Evolutionary conservation across 2,888 invertebrate genomes (phyloP), one percentile per base, ranked within the genome.

Genomic region (Mactromeris polynyma): DNA sequence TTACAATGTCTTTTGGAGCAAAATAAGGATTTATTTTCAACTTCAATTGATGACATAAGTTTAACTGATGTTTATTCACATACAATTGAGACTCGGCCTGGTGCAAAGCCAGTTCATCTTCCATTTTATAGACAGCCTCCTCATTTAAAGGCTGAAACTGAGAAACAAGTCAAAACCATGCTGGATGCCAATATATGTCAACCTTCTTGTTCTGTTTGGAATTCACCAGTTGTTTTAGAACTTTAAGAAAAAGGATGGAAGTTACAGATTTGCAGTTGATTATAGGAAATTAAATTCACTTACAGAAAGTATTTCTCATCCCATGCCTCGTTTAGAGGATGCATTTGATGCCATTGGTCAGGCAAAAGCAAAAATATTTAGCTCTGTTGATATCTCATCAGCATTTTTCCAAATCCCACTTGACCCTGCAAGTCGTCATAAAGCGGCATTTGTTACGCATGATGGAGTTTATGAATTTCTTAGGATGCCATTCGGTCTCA

Each of bases 21-120:
- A 73, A 83, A 83, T 69, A 83, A 40, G 26, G 83, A 83, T 77
- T n/a, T 83, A 33, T 77, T 83, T 36, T 83, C 83, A 31, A 83
- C 83, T 46, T 83, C 42, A 38, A 36, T 86, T 33, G 26, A 19
- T 26, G 51, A 81, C 46, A 86, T 82, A 36, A 77, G 81, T 2
- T 77, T 77, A 26, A 81, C 81, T 33, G 54, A 81, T 46, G 2
- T 81, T n/a, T 73, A 11, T 77, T 46, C 54, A 69, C 86, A 86
- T 81, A 81, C 19, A 51, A 81, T 77, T n/a, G 73, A 84, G 51
- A 78, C 84, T 17, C 21, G 36, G 33, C 89, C 87, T 14, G 86
- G 77, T 54, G 64, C 83, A 64, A 31, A 64, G 31, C n/a, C 64
- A 9, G 64, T n/a, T 26, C n/a, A 64, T 14, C 4, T 26, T 31